Conservation (phyloP, 92 coral and sea anemone genomes). For the Anthopleura xanthogrammica region DNA sequence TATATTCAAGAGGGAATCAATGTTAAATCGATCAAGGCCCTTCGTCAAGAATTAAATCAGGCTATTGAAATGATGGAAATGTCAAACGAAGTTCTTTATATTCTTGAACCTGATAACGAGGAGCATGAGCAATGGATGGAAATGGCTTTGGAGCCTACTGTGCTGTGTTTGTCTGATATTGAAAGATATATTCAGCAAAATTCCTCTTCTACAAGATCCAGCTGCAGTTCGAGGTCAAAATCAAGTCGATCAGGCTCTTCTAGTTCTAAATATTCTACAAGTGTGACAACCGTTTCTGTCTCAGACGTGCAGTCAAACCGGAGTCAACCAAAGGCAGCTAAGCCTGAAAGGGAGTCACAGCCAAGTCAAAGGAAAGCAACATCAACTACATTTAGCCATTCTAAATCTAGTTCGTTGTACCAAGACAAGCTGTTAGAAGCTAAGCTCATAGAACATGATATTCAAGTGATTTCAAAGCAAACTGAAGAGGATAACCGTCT, state of each 20-base stretch:
- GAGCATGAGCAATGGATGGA: conserved; percentile 52
- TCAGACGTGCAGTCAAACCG: not conserved
- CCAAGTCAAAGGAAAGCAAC: not conserved
- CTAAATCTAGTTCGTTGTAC: conserved; percentile 9
- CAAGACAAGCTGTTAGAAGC: conserved; percentile 12
- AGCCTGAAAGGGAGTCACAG: not conserved
- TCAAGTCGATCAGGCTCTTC: not conserved
- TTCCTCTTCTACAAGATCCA: too few relatives aligned
- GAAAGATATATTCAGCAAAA: too few relatives aligned
- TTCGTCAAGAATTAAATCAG: conserved; percentile 8
- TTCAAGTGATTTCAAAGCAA: not conserved
- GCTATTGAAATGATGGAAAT: conserved; percentile 33
- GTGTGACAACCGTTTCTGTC: not conserved
- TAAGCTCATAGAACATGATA: conserved; percentile 20
- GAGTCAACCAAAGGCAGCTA: not conserved
- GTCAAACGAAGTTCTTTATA: conserved; percentile 29
- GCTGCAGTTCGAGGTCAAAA: not conserved
- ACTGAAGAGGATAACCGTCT: conserved; percentile 4
- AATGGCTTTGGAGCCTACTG: conserved; percentile 29
- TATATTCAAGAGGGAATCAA: conserved; percentile 19
- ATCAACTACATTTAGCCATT: conserved; percentile 6
- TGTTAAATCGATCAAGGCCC: conserved; percentile 4
- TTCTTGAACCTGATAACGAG: conserved; percentile 43
- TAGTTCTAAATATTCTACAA: not conserved
- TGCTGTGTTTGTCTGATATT: conserved; percentile 10